phyloP scores from a whole-genome alignment of 2,888 invertebrate species.

The Sipha maydis region DNA sequence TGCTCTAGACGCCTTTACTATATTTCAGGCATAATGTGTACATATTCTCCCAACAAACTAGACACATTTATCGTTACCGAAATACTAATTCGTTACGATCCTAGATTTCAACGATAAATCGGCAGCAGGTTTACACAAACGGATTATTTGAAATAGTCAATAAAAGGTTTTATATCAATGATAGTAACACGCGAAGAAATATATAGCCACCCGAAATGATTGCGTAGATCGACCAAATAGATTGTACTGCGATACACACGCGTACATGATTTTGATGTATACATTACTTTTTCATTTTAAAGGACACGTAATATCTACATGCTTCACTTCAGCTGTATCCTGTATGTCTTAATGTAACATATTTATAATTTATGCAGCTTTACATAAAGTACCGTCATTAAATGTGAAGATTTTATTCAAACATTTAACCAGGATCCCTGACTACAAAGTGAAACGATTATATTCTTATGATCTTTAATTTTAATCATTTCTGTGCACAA shows the following conservation, averaged over 20 bases:
- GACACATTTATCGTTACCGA: neutral
- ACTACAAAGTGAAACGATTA: neutral
- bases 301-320: neutral
- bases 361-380: neutral
- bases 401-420: neutral
- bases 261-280: neutral
- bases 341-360: neutral
- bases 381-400: neutral
- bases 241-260: neutral
- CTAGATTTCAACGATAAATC: neutral
- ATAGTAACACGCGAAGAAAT: neutral
- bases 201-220: no score
- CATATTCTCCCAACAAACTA: neutral
- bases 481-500: no score
- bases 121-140: neutral
- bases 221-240: no score
- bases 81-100: neutral
- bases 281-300: neutral
- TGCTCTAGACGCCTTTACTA: neutral
- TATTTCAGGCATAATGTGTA: neutral
- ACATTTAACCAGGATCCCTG: neutral
- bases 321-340: neutral
- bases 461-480: neutral
- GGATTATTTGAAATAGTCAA: neutral
- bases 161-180: neutral